These are phyloP conservation scores for Ditylenchus dipsaci DNA, from an alignment of 1,140 invertebrate genomes.

Conservation along the genomic window DNA sequence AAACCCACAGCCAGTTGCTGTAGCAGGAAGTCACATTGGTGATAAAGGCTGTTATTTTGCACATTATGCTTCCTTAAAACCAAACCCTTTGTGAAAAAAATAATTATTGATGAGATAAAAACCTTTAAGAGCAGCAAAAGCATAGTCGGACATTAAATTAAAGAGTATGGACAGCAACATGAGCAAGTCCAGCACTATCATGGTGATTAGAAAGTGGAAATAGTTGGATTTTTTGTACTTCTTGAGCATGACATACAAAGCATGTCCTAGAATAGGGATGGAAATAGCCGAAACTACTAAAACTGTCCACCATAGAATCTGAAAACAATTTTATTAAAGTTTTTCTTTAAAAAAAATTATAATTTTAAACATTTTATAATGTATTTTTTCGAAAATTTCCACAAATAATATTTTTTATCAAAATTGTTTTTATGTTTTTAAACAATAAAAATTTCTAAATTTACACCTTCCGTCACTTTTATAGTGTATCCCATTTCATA, in stretches of 20 bases:
- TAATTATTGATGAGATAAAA: neutral
- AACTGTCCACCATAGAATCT: slow-evolving; percentile 25
- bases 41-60: slow-evolving; percentile 29
- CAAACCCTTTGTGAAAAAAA: neutral
- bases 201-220: slow-evolving; percentile 32
- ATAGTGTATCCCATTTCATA: too few relatives aligned
- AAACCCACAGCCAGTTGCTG: slow-evolving; percentile 22
- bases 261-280: slow-evolving; percentile 17
- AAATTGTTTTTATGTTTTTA: neutral
- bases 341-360: neutral
- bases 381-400: too few relatives aligned
- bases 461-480: neutral
- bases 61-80: slow-evolving; percentile 25
- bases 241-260: slow-evolving; percentile 18
- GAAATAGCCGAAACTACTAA: slow-evolving; percentile 15
- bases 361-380: too few relatives aligned
- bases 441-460: neutral
- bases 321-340: neutral
- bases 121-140: slow-evolving; percentile 2
- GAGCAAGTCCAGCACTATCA: slow-evolving; percentile 25
- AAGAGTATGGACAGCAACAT: slow-evolving; percentile 21
- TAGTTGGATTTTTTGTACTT: slow-evolving; percentile 33
- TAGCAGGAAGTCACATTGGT: slow-evolving; percentile 33
- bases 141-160: slow-evolving; percentile 23
- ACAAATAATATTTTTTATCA: neutral